These are phyloP conservation scores for Ondatra zibethicus DNA, from an alignment of 2,113 vertebrate genomes.

Conservation along the genomic window DNA sequence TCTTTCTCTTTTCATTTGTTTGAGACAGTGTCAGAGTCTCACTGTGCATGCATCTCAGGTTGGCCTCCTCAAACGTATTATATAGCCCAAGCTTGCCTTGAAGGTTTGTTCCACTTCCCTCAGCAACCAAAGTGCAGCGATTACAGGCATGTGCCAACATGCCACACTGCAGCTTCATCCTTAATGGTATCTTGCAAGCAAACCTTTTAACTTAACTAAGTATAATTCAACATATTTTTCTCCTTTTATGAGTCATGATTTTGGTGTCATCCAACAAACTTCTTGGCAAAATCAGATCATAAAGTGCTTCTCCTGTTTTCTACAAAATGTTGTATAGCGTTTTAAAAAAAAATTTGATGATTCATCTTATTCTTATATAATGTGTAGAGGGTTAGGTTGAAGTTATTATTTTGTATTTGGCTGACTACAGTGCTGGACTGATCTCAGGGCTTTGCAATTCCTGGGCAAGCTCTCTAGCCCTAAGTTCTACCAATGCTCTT, in stretches of 20 bases:
- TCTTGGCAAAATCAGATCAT: neutral
- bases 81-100: neutral
- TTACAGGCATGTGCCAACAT: neutral
- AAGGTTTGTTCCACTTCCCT: neutral
- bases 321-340: neutral
- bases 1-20: neutral
- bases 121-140: neutral
- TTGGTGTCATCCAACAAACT: neutral
- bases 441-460: neutral
- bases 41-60: neutral
- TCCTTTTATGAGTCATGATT: neutral
- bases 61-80: neutral
- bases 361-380: neutral
- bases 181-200: slow-evolving; percentile 29
- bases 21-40: neutral
- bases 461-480: neutral
- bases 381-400: neutral
- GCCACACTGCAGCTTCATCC: neutral
- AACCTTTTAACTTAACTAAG: slow-evolving; percentile 28
- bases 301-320: slow-evolving; percentile 25
- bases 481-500: neutral
- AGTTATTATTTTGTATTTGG: neutral
- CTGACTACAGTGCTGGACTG: neutral
- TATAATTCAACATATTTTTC: slow-evolving; percentile 10
- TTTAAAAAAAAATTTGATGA: neutral